Evolutionary conservation across 1,140 invertebrate genomes (phyloP), one percentile per base, ranked within the genome.

Genomic region (Wiebesia pumilae): DNA sequence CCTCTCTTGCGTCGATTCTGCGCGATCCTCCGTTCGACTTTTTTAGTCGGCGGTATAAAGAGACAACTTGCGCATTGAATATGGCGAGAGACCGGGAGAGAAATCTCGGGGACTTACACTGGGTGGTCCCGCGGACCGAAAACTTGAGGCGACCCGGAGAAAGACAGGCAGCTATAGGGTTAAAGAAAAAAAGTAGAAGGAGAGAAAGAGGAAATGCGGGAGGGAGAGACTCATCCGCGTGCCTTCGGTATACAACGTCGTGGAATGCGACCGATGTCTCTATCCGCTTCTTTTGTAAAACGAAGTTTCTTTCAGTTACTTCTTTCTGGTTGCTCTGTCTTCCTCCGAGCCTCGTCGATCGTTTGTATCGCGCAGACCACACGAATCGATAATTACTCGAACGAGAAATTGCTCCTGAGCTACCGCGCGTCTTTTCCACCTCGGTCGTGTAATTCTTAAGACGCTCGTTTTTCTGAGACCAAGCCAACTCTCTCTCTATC

Each of bases 211-310:
- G 67, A 43, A 51, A 38, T 38, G 33, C 35, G 30, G 87, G 85
- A 88, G 87, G 47, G 19, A 85, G 85, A 88, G 87, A 88, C 83
- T 89, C 86, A 90, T 87, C 91, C 90, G 90, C 92, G 88, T 93
- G 92, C 92, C 92, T 93, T 35, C n/a, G 78, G 51, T 80, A 80
- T 38, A 54, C 30, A 62, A 90, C 89, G 24, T 90, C 80, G 79
- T 89, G 92, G 93, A 94, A 93, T 94, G 93, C 91, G 90, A 90
- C 92, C 93, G 93, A 93, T 93, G 93, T 94, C 93, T 94, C 93
- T 94, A 94, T 93, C 92, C 91, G 91, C 90, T 94, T 93, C 91
- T 93, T 92, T 90, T 90, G 90, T 91, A 88, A 89, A 54, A 87
- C 24, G 38, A 58, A 85, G 88, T 87, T 87, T 88, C 88, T 88